A percentile compares a stretch with the other conserved stretches of the same genome.
phyloP scores from a whole-genome alignment of 2,113 vertebrate species.

The Dryoscopus gambensis region DNA sequence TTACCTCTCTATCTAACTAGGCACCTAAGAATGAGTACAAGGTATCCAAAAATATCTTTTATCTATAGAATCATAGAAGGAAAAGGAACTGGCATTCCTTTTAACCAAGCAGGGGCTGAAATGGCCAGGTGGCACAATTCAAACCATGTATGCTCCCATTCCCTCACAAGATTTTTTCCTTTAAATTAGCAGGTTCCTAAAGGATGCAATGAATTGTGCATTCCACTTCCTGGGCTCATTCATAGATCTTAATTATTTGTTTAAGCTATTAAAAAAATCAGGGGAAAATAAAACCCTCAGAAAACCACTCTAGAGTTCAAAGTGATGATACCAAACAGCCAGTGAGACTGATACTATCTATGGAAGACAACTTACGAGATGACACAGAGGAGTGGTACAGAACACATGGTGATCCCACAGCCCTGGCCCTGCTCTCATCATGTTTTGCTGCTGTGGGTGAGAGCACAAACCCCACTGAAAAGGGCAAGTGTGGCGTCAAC shows the following conservation, averaged over 20 bases:
- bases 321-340: not conserved
- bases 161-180: not conserved
- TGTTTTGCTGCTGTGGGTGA: fast-evolving
- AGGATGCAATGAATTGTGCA: not conserved
- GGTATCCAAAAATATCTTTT: not conserved
- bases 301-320: not conserved
- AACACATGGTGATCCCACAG: not conserved
- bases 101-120: not conserved
- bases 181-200: not conserved
- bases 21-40: not conserved
- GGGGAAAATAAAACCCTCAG: not conserved
- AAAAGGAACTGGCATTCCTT: not conserved
- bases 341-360: not conserved
- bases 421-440: not conserved
- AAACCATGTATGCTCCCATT: not conserved
- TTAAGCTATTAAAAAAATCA: not conserved
- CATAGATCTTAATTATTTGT: not conserved
- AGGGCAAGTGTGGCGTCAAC: not conserved
- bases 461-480: not conserved
- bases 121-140: not conserved
- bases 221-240: not conserved
- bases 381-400: not conserved
- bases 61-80: not conserved
- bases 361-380: not conserved
- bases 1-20: not conserved